Percentiles rank a stretch among this genome's conserved stretches.
Evolutionary conservation across 2,888 invertebrate species (phyloP).

Genomic region (Cylloceria caligata): DNA sequence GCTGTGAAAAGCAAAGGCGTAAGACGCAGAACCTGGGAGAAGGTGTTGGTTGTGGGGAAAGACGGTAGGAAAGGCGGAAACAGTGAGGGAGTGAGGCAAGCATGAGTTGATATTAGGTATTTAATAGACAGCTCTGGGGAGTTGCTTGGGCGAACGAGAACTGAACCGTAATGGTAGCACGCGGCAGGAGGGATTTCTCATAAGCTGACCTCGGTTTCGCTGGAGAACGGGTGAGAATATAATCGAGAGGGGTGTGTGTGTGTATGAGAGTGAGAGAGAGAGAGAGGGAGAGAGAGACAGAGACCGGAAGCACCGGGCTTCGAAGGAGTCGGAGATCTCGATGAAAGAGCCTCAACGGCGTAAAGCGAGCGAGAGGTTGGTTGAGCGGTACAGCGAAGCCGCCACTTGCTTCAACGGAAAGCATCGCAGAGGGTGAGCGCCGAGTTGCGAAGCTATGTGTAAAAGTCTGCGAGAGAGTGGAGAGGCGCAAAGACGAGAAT

Average conservation of each 20-base stretch:
- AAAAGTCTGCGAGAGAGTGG: slow-evolving; percentile 27
- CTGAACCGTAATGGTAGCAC: slow-evolving; percentile 78
- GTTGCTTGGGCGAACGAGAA: slow-evolving; percentile 76
- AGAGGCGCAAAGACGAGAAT: slow-evolving; percentile 3
- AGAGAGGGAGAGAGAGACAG: slow-evolving; percentile 9
- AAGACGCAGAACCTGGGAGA: slow-evolving; percentile 25
- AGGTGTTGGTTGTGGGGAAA: slow-evolving; percentile 23
- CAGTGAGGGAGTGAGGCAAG: slow-evolving; percentile 49
- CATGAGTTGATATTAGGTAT: slow-evolving; percentile 81
- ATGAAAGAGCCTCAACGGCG: slow-evolving; percentile 27
- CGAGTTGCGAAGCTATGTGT: slow-evolving; percentile 6
- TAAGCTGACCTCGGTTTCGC: slow-evolving; percentile 77
- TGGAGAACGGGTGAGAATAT: slow-evolving; percentile 71
- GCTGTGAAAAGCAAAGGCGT: slow-evolving; percentile 20
- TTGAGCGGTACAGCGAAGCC: no score
- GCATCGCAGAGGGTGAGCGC: slow-evolving; percentile 31
- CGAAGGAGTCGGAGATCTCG: slow-evolving; percentile 47
- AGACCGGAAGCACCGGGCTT: slow-evolving; percentile 28
- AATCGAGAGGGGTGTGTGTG: slow-evolving; percentile 71
- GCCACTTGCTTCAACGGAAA: slow-evolving; percentile 51
- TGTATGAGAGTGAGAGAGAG: neutral
- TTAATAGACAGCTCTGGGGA: slow-evolving; percentile 81
- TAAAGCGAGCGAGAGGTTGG: slow-evolving; percentile 15
- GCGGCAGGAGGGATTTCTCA: slow-evolving; percentile 80
- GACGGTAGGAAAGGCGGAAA: slow-evolving; percentile 32